Percentiles rank a stretch among this genome's conserved stretches.
Evolutionary conservation across 2,888 invertebrate genomes (phyloP).

Genomic region (Lamproptera curius): DNA sequence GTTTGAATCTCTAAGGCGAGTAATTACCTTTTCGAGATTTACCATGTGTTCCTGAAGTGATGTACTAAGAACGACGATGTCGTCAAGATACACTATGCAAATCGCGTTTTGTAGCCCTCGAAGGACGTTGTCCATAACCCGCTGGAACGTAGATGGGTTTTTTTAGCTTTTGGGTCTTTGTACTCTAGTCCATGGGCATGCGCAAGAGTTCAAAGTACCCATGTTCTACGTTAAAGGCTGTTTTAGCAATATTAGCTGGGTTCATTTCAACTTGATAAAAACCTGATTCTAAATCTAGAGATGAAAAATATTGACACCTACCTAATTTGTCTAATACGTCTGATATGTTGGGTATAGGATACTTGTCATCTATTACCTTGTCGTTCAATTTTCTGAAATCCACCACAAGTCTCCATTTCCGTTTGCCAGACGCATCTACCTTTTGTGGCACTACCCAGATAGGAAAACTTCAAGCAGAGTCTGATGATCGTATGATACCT

Average conservation of each 20-base stretch:
- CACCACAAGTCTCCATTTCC: conserved; percentile 20
- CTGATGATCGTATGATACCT: conserved; percentile 24
- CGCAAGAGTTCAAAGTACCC: conserved; percentile 33
- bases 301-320: not conserved
- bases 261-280: too few relatives aligned
- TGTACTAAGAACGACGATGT: conserved; percentile 33
- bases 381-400: not conserved
- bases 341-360: conserved; percentile 24
- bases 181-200: conserved; percentile 33
- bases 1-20: conserved; percentile 24
- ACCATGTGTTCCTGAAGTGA: conserved; percentile 23
- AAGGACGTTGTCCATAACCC: conserved; percentile 35
- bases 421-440: conserved; percentile 29
- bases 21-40: not conserved
- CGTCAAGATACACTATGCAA: conserved; percentile 35
- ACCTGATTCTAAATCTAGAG: conserved; percentile 19
- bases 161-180: too few relatives aligned
- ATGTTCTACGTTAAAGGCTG: conserved; percentile 27
- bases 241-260: not conserved
- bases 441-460: conserved; percentile 41
- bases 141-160: conserved; percentile 33
- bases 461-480: conserved; percentile 37
- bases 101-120: conserved; percentile 27
- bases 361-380: not conserved
- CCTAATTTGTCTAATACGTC: too few relatives aligned